Conservation (phyloP, 2,888 invertebrate genomes). For the Malachius bipustulatus region DNA sequence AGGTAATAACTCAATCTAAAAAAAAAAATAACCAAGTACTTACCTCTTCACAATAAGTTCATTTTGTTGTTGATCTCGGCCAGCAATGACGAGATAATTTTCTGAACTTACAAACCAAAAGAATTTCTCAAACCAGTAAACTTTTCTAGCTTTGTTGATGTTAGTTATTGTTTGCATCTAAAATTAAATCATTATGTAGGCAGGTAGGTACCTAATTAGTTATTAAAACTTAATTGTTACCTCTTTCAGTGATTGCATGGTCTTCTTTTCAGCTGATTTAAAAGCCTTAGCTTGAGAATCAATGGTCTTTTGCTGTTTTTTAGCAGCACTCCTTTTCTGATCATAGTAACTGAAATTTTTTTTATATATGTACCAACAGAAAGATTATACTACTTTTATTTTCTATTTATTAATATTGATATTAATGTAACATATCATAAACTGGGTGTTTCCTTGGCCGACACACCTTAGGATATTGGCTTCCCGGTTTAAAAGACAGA, state of each 20-base stretch:
- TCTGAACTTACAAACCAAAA: conserved; percentile 97
- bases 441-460: too few species aligned
- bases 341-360: conserved; percentile 69
- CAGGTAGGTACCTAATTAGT: conserved; percentile 5
- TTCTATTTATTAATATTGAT: too few species aligned
- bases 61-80: conserved; percentile 96
- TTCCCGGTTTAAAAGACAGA: too few species aligned
- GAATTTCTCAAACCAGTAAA: conserved; percentile 99
- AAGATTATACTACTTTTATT: too few species aligned
- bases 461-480: too few species aligned
- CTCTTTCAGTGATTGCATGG: conserved; percentile 86
- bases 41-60: conserved; percentile 89
- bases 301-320: conserved; percentile 91
- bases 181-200: conserved; percentile 6
- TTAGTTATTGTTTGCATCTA: conserved; percentile 66
- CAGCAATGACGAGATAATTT: conserved; percentile 87
- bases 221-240: too few species aligned
- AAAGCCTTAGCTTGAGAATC: conserved; percentile 88
- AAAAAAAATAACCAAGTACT: conserved; percentile 6
- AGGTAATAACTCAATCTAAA: too few species aligned
- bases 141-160: conserved; percentile 87
- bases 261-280: conserved; percentile 91
- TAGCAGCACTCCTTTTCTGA: conserved; percentile 77
- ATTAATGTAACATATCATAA: too few species aligned
- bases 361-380: too few species aligned